These are phyloP conservation scores for Belgica antarctica DNA, from an alignment of 2,888 invertebrate species.

Conservation along the genomic window DNA sequence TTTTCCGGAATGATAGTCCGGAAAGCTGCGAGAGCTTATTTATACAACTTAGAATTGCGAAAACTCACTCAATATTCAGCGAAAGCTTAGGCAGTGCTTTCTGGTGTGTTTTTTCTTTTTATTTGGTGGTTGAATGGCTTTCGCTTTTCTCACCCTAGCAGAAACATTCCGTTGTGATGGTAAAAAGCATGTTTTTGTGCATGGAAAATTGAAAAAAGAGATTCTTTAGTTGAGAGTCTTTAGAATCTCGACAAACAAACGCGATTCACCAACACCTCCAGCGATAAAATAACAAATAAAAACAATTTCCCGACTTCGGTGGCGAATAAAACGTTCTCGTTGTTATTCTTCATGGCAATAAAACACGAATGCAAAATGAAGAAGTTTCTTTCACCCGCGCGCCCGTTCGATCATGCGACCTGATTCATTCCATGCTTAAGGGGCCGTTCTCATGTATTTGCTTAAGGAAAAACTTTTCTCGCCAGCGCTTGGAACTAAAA, in stretches of 20 bases:
- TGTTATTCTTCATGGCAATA: neutral
- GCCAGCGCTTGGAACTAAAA: neutral
- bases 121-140: constrained; percentile 40
- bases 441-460: neutral
- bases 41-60: too few species aligned
- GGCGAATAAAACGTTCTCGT: constrained; percentile 8
- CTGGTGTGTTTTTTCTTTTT: constrained; percentile 3
- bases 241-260: too few species aligned
- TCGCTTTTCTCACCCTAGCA: constrained; percentile 37
- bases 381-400: neutral
- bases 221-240: neutral
- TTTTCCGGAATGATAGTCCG: constrained; percentile 4
- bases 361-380: constrained; percentile 10
- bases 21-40: constrained; percentile 13
- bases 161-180: neutral
- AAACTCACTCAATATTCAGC: neutral
- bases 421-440: constrained; percentile 16
- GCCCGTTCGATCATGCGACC: constrained; percentile 25
- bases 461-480: constrained; percentile 9
- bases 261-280: constrained; percentile 32
- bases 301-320: neutral
- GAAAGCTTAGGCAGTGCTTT: constrained; percentile 7
- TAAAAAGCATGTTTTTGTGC: neutral
- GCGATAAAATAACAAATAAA: constrained; percentile 34
- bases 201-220: constrained; percentile 24